Conservation (phyloP, 2,888 invertebrate genomes). For the Brachylomia viminalis region DNA sequence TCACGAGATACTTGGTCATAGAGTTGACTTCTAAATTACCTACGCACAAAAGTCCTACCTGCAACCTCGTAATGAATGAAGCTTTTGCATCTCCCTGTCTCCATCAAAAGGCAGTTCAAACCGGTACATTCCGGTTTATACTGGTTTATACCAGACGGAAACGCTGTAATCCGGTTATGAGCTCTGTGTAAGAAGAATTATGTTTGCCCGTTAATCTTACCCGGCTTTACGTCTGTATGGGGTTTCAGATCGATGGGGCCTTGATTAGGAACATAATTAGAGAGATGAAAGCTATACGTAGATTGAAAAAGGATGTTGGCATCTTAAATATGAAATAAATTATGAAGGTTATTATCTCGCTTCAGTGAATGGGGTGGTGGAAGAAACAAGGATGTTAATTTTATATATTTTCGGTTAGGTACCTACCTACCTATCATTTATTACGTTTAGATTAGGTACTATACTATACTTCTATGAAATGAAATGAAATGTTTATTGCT, state of each 20-base stretch:
- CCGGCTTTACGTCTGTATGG: slow-evolving; percentile 15
- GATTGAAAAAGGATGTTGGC: slow-evolving; percentile 19
- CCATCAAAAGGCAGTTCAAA: slow-evolving; percentile 24
- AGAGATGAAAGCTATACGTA: slow-evolving; percentile 22
- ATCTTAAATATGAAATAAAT: slow-evolving; percentile 14
- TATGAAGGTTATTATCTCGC: background rate
- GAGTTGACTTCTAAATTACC: too few relatives aligned
- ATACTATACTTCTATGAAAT: too few relatives aligned
- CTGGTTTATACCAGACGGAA: slow-evolving; percentile 54
- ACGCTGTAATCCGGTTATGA: slow-evolving; percentile 62
- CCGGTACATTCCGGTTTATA: slow-evolving; percentile 43
- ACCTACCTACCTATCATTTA: background rate
- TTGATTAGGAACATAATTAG: slow-evolving; percentile 50
- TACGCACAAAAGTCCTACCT: background rate
- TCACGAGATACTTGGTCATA: fast-evolving
- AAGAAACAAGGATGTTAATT: background rate
- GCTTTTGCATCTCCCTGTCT: slow-evolving; percentile 34
- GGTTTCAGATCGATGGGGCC: slow-evolving; percentile 35
- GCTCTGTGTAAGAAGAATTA: slow-evolving; percentile 57
- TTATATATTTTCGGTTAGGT: too few relatives aligned
- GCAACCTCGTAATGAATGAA: background rate
- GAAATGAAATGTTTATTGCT: too few relatives aligned
- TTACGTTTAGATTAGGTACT: background rate
- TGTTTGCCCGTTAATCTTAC: slow-evolving; percentile 51
- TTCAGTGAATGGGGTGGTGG: background rate